phyloP scores from a whole-genome alignment of 2,113 vertebrate genomes.

The Catagonus wagneri region DNA sequence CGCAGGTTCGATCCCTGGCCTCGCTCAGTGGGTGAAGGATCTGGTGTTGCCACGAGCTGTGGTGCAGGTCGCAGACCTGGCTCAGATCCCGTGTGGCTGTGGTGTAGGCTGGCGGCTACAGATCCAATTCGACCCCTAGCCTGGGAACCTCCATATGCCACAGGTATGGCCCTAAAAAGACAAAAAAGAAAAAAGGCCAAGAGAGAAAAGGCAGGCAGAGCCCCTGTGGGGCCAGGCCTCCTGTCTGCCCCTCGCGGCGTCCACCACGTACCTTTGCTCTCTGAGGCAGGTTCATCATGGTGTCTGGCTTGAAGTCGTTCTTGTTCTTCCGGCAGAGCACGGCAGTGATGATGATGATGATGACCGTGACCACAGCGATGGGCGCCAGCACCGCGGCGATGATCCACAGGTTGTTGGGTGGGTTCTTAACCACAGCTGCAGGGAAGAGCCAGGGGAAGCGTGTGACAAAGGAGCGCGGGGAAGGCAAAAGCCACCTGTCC shows the following conservation, averaged over 20 bases:
- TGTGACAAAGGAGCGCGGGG: not conserved
- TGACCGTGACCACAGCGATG: constrained; percentile 95
- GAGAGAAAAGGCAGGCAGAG: not conserved
- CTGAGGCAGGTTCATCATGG: constrained; percentile 96
- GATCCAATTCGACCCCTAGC: no score
- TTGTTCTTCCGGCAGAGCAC: constrained; percentile 99
- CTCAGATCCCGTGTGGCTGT: no score
- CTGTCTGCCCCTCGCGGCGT: fast-evolving
- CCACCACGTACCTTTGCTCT: constrained; percentile 92
- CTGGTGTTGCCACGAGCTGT: no score
- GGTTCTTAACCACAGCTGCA: constrained; percentile 97
- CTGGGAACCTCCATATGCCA: no score
- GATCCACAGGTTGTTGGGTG: constrained; percentile 99
- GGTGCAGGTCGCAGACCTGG: no score
- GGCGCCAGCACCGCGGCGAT: constrained; percentile 97
- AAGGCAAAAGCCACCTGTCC: not conserved
- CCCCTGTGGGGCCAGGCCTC: fast-evolving
- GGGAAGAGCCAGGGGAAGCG: not conserved
- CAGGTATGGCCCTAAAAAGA: no score
- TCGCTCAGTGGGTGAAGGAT: no score
- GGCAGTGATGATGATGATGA: constrained; percentile 98
- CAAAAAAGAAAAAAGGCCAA: not conserved
- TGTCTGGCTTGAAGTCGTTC: constrained; percentile 96
- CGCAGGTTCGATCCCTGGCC: no score
- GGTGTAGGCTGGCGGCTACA: no score